Conservation (phyloP, 2,888 invertebrate species). For the Oligia latruncula region DNA sequence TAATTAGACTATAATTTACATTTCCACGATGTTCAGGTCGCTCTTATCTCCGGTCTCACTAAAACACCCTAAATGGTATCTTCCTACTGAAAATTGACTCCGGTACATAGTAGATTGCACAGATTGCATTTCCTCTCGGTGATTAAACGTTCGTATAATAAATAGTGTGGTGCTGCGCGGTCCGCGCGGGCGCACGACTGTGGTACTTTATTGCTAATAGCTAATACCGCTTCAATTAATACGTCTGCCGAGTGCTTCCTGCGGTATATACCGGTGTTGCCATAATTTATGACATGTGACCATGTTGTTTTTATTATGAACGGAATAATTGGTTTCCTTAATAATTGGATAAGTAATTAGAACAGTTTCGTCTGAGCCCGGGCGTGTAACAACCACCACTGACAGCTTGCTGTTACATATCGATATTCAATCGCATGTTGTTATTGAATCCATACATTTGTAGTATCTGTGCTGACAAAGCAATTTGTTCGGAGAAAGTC, state of each 20-base stretch:
- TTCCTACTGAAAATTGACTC: conserved; percentile 11
- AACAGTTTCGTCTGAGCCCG: neutral
- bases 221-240: conserved; percentile 62
- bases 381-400: neutral
- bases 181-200: conserved; percentile 62
- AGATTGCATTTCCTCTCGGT: conserved; percentile 60
- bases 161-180: conserved; percentile 46
- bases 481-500: neutral
- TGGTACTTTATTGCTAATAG: conserved; percentile 67
- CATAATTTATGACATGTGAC: conserved; percentile 36
- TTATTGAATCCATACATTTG: neutral
- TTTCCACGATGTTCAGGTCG: conserved; percentile 7
- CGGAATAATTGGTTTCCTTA: conserved; percentile 7
- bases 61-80: conserved; percentile 21
- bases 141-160: conserved; percentile 59
- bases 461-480: neutral
- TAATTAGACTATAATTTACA: conserved; percentile 19
- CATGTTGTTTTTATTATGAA: conserved; percentile 13
- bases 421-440: too few species aligned
- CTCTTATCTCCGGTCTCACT: conserved; percentile 26
- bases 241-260: conserved; percentile 54
- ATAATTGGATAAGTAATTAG: conserved; percentile 20
- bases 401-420: too few species aligned
- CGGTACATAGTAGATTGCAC: conserved; percentile 33
- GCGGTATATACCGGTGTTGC: conserved; percentile 10